A percentile compares a stretch with the other conserved stretches of the same genome.
phyloP scores from a whole-genome alignment of 2,888 invertebrate species.

The Molorchus minor region DNA sequence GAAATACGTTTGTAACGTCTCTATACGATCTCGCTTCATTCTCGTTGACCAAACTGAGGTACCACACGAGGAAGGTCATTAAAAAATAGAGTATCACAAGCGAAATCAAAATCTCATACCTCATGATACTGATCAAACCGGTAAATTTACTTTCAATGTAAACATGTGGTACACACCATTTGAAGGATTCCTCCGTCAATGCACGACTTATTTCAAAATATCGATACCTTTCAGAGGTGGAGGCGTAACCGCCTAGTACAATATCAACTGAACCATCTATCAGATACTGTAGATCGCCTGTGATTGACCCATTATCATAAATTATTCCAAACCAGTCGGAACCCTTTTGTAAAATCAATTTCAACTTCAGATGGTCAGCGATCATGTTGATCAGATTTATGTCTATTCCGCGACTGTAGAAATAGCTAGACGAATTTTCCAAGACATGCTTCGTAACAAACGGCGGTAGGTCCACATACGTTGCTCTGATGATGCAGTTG shows the following conservation, averaged over 20 bases:
- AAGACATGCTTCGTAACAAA: slow-evolving; percentile 27
- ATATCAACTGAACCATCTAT: slow-evolving; percentile 27
- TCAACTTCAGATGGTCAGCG: slow-evolving; percentile 6
- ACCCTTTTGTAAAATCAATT: neutral
- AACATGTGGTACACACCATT: slow-evolving; percentile 30
- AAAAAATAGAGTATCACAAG: slow-evolving; percentile 2
- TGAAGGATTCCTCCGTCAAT: slow-evolving; percentile 18
- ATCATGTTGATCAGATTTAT: slow-evolving; percentile 22
- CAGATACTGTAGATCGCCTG: slow-evolving; percentile 1
- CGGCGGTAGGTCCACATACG: slow-evolving; percentile 37
- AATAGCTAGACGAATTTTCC: neutral
- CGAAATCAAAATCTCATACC: neutral
- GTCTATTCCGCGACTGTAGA: slow-evolving; percentile 18
- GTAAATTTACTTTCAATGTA: slow-evolving; percentile 16
- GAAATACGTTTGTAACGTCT: slow-evolving; percentile 2
- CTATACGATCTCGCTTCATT: slow-evolving; percentile 22
- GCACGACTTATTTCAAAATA: slow-evolving; percentile 22
- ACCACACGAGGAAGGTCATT: slow-evolving; percentile 18
- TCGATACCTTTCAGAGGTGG: neutral
- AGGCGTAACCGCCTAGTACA: slow-evolving; percentile 28
- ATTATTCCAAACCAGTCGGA: neutral
- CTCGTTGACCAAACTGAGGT: neutral
- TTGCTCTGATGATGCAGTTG: slow-evolving; percentile 34
- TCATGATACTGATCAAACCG: slow-evolving; percentile 18
- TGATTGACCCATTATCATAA: neutral